Evolutionary conservation across 2,113 vertebrate genomes (phyloP), one percentile per base, ranked within the genome.

Genomic region (Trematomus loennbergii): DNA sequence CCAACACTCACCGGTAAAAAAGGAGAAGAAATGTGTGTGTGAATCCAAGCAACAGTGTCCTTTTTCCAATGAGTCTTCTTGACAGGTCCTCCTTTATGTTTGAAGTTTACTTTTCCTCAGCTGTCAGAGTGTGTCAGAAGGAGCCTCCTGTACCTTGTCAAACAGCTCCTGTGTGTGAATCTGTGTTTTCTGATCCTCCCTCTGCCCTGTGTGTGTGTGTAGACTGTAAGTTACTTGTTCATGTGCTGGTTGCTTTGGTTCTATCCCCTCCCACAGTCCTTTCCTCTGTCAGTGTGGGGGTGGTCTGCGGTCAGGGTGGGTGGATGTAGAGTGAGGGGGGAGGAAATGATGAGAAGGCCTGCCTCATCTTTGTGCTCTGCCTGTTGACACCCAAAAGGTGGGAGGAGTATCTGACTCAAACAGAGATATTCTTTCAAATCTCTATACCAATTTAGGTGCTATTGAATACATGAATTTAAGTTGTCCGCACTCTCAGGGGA

Each of bases 1-100:
- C 20, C 15, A 58, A 40, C 20, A 88, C 89, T 89, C 57, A 92
- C 90, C 88, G 10, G 46, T 36, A 54, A 70, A 73, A 65, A 54
- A 70, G 71, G 62, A 6, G 15, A 17, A 62, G 18, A 50, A 29
- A 59, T 46, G 7, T 66, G 13, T 4, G 46, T 66, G 58, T 52
- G 67, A 48, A 64, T 80, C 85, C 40, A 33, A 25, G 25, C 40
- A 22, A 61, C 66, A 48, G 71, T 63, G 2, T 52, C 16, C 55
- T 20, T 20, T 43, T 40, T 25, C 20, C 36, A 2, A 20, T 9
- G 20, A 60, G 64, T 17, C 29, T 0, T n/a, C 17, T 13, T 46
- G 43, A 13, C 66, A 10, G 69, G 6, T 68, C 15, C 25, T 60
- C 45, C 11, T 29, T 48, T 66, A 25, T 9, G 8, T 15, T 48